phyloP scores from a whole-genome alignment of 2,113 vertebrate species.

The Hypanus sabinus region DNA sequence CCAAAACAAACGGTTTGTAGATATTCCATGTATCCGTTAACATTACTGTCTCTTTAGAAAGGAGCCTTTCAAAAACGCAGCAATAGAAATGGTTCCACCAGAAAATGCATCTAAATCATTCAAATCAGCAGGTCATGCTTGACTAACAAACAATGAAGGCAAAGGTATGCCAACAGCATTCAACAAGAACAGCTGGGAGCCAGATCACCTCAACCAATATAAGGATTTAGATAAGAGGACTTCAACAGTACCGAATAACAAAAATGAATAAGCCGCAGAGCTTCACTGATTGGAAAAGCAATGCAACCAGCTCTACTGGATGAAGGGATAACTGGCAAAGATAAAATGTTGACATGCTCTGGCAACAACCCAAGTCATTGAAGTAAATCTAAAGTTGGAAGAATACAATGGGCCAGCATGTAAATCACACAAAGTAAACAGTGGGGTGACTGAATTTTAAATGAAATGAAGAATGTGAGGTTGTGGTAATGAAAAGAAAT shows the following conservation, averaged over 20 bases:
- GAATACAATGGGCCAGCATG: neutral
- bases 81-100: neutral
- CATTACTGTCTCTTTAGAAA: neutral
- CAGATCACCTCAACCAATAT: neutral
- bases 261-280: neutral
- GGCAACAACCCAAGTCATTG: neutral
- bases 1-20: neutral
- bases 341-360: neutral
- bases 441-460: neutral
- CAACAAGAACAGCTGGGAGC: neutral
- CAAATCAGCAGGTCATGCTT: neutral
- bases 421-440: neutral
- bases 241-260: neutral
- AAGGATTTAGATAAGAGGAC: neutral
- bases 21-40: neutral
- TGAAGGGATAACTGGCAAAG: neutral
- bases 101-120: neutral
- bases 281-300: neutral
- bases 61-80: neutral
- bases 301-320: neutral
- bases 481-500: neutral
- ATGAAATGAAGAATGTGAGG: neutral
- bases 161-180: neutral
- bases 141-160: neutral
- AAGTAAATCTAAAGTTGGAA: neutral